These are phyloP conservation scores for Pseudoatta argentina DNA, from an alignment of 1,140 invertebrate genomes.

Conservation along the genomic window DNA sequence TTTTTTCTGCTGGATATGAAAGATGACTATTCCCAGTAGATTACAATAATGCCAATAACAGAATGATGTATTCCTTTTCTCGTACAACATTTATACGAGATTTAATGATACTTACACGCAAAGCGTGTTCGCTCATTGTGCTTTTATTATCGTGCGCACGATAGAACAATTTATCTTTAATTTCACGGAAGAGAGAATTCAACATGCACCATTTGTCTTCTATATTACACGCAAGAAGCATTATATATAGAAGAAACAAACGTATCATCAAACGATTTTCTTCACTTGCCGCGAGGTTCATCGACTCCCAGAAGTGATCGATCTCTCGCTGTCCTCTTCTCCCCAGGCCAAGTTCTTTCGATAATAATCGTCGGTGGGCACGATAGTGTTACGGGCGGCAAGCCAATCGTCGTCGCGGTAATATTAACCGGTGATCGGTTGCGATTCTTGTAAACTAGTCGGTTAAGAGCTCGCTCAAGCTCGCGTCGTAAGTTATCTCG, in stretches of 20 bases:
- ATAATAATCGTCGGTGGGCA: slow-evolving; percentile 46
- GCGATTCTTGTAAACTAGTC: slow-evolving; percentile 54
- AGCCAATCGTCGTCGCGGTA: slow-evolving; percentile 24
- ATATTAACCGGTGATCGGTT: slow-evolving; percentile 37
- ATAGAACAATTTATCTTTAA: slow-evolving; percentile 47
- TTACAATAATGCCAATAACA: too few species aligned
- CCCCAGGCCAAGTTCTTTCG: slow-evolving; percentile 14
- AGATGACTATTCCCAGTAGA: too few species aligned
- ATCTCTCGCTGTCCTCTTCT: slow-evolving; percentile 24
- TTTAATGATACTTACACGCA: slow-evolving; percentile 28
- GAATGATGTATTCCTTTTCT: background rate
- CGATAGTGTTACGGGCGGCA: slow-evolving; percentile 35
- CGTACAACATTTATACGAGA: slow-evolving; percentile 3
- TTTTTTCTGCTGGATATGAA: too few species aligned
- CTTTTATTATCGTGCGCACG: slow-evolving; percentile 35
- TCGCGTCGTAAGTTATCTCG: slow-evolving; percentile 23
- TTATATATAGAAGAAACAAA: slow-evolving; percentile 33
- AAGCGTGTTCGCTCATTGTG: background rate
- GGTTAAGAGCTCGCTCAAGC: background rate
- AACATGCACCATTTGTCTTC: slow-evolving; percentile 45
- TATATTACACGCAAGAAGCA: slow-evolving; percentile 19
- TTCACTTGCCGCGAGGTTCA: slow-evolving; percentile 45
- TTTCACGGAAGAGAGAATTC: slow-evolving; percentile 48
- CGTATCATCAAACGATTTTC: slow-evolving; percentile 60
- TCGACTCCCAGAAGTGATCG: slow-evolving; percentile 47